These are phyloP conservation scores for Gymnodraco acuticeps DNA, from an alignment of 2,797 vertebrate species.

Conservation along the genomic window DNA sequence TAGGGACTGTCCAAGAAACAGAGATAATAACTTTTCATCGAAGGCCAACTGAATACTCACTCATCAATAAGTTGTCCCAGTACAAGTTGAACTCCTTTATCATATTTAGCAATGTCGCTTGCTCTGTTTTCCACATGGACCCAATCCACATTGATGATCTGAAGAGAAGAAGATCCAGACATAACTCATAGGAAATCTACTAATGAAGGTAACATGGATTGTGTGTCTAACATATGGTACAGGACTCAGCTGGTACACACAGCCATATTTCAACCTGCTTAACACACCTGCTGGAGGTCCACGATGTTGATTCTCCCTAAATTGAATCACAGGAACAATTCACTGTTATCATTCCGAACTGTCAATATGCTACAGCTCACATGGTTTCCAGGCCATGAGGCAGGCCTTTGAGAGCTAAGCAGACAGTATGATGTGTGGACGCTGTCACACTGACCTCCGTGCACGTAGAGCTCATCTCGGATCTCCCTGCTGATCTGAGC, in stretches of 20 bases:
- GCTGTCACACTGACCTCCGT: constrained; percentile 86
- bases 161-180: constrained; percentile 43
- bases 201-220: not conserved
- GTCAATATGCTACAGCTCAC: not conserved
- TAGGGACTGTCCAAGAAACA: not conserved
- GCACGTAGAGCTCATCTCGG: constrained; percentile 91
- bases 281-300: constrained; percentile 94
- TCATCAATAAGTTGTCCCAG: constrained; percentile 95
- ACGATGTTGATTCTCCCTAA: constrained; percentile 96
- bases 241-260: not conserved
- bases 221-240: not conserved
- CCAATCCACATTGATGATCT: constrained; percentile 96
- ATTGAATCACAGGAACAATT: not conserved
- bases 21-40: not conserved
- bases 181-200: not conserved
- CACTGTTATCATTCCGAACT: not conserved
- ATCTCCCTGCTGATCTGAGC: constrained; percentile 93
- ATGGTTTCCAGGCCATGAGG: not conserved
- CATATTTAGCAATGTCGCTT: constrained; percentile 90
- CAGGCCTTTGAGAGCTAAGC: not conserved
- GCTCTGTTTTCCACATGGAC: constrained; percentile 94
- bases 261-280: not conserved
- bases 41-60: constrained; percentile 83
- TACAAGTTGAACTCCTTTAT: constrained; percentile 89
- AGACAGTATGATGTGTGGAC: not conserved